A percentile compares a stretch with the other conserved stretches of the same genome.
Evolutionary conservation across 2,113 vertebrate genomes (phyloP).

Genomic region (Elanoides forficatus): DNA sequence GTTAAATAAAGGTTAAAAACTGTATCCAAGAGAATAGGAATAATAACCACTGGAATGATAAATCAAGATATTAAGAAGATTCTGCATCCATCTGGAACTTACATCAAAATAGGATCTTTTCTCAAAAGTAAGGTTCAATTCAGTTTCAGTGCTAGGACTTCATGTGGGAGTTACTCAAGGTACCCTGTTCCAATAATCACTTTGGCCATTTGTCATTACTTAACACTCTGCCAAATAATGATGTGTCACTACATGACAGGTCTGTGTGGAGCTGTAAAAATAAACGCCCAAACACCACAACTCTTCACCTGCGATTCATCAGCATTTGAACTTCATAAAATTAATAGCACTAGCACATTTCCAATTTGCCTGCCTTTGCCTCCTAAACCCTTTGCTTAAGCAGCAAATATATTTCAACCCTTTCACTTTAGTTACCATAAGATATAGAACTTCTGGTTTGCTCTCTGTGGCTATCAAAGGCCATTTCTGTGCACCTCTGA

Average conservation of each 20-base stretch:
- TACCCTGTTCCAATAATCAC: neutral
- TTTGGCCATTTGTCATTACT: neutral
- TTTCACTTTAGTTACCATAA: neutral
- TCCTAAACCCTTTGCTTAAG: neutral
- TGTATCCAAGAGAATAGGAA: neutral
- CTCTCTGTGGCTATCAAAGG: neutral
- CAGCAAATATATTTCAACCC: neutral
- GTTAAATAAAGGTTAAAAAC: neutral
- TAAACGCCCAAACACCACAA: neutral
- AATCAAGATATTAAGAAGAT: neutral
- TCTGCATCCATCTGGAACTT: neutral
- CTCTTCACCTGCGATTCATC: neutral
- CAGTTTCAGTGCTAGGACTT: neutral
- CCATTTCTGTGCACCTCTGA: neutral
- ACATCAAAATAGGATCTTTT: neutral
- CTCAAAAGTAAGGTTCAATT: neutral
- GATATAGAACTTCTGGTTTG: neutral
- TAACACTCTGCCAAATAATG: neutral
- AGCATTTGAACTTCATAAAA: neutral
- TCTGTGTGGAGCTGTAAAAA: neutral
- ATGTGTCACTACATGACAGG: neutral
- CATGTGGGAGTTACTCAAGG: neutral
- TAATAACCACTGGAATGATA: neutral
- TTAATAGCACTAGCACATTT: neutral
- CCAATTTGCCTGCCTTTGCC: neutral